Conservation (phyloP, 2,113 vertebrate genomes). For the Ondatra zibethicus region DNA sequence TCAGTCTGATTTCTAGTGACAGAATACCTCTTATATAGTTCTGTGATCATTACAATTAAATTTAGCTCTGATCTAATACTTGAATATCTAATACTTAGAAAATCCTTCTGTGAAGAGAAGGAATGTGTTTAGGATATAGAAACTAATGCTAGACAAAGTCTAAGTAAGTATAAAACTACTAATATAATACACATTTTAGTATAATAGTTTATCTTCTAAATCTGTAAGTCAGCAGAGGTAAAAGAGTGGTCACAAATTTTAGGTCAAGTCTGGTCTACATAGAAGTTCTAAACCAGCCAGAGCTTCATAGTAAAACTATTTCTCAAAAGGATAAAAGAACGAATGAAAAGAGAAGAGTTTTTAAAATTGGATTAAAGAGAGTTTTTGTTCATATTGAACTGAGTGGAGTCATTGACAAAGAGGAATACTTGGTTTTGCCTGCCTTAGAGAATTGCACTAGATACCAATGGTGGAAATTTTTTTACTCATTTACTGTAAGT, state of each 20-base stretch:
- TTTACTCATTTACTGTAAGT: background rate
- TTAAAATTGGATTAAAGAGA: background rate
- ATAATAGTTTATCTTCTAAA: background rate
- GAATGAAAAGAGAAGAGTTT: background rate
- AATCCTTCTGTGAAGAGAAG: background rate
- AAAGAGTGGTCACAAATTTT: background rate
- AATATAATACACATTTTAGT: conserved; percentile 13
- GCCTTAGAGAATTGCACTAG: background rate
- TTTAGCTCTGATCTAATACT: background rate
- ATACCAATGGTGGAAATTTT: background rate
- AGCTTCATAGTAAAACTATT: background rate
- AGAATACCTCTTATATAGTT: background rate
- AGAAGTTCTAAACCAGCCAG: background rate
- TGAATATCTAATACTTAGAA: background rate
- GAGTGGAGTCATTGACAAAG: conserved; percentile 26
- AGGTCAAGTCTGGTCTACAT: background rate
- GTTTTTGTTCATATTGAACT: conserved; percentile 59
- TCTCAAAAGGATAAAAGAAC: background rate
- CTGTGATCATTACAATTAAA: background rate
- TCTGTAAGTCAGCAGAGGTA: background rate
- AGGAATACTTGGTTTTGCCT: background rate
- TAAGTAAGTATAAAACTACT: conserved; percentile 11
- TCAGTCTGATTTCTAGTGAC: background rate
- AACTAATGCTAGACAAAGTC: background rate
- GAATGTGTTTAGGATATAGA: background rate